Evolutionary conservation across 2,888 invertebrate species (phyloP), one percentile per base, ranked within the genome.

Genomic region (Coenonympha arcania): DNA sequence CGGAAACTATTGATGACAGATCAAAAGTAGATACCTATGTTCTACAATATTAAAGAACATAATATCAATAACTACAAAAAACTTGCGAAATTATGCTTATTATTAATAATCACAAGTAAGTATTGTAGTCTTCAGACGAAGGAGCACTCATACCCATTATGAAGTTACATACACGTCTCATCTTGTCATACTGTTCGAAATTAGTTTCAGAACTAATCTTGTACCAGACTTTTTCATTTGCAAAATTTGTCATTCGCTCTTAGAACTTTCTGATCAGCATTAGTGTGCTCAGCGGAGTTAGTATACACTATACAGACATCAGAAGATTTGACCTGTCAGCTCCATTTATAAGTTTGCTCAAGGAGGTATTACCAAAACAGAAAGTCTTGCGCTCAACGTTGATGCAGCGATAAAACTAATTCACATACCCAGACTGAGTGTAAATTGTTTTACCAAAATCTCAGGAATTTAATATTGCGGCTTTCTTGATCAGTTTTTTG

Each of bases 291-390:
- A 55, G 22, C 13, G 39, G 39, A 39, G 39, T 39, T 39, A 24
- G 39, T 61, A 60, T 55, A 59, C 65, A n/a, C n/a, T n/a, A n/a
- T 65, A 69, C 62, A 37, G 43, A 52, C 63, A 62, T 58, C 65
- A 70, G 62, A 65, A 65, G 59, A 69, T 62, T 68, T 52, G 57
- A 60, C 63, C 54, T 56, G 60, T 58, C 60, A 68, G 67, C 70
- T 77, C 75, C 71, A 76, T 77, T 73, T 72, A 70, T 71, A 78
- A 79, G 71, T 75, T 79, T 70, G 24, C 45, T 39, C 13, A 13
- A 24, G 22, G 22, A 39, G 9, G 3, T 39, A 39, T 39, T 39
- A 13, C 9, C 13, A 13, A 39, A 39, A 3, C 13, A 15, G 20
- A 37, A 1, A 22, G 6, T 5, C 11, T 24, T 8, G 8, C 13